Conservation (phyloP, 23 tunicate genomes). For the Styela plicata region DNA sequence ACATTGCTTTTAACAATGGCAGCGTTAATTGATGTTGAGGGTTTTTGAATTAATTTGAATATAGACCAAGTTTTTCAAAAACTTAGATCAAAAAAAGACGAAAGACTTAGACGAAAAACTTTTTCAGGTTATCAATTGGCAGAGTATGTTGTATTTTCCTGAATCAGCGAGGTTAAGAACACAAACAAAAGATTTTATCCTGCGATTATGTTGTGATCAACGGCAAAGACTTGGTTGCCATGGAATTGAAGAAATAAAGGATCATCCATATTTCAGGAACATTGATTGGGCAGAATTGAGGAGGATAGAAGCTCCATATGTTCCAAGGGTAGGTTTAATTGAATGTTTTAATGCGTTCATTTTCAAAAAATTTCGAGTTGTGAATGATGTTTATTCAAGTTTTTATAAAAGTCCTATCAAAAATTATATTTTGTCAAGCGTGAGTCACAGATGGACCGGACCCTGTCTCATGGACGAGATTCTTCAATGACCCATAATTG, state of each 20-base stretch:
- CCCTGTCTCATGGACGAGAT: background rate
- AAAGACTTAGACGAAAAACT: too few species aligned
- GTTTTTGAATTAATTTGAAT: too few species aligned
- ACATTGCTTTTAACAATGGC: too few species aligned
- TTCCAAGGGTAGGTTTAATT: slow-evolving; percentile 55
- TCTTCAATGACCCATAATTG: too few species aligned
- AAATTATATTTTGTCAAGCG: too few species aligned
- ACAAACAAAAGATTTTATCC: slow-evolving; percentile 62
- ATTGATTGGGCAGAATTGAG: slow-evolving; percentile 67
- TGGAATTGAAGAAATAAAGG: slow-evolving; percentile 68
- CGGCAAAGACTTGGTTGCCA: slow-evolving; percentile 50
- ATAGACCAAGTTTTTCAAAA: too few species aligned
- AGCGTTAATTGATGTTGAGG: too few species aligned
- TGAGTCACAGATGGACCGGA: too few species aligned
- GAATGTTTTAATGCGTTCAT: background rate
- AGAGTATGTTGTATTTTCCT: slow-evolving; percentile 56
- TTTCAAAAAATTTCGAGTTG: background rate
- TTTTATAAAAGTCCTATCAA: too few species aligned
- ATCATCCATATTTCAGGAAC: slow-evolving; percentile 63
- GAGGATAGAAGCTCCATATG: slow-evolving; percentile 63
- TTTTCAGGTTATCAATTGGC: slow-evolving; percentile 68
- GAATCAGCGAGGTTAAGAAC: slow-evolving; percentile 20
- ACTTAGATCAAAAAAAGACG: too few species aligned
- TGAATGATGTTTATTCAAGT: too few species aligned
- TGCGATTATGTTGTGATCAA: slow-evolving; percentile 67